phyloP scores from a whole-genome alignment of 2,888 invertebrate species.

The Sarcophaga subvicina region DNA sequence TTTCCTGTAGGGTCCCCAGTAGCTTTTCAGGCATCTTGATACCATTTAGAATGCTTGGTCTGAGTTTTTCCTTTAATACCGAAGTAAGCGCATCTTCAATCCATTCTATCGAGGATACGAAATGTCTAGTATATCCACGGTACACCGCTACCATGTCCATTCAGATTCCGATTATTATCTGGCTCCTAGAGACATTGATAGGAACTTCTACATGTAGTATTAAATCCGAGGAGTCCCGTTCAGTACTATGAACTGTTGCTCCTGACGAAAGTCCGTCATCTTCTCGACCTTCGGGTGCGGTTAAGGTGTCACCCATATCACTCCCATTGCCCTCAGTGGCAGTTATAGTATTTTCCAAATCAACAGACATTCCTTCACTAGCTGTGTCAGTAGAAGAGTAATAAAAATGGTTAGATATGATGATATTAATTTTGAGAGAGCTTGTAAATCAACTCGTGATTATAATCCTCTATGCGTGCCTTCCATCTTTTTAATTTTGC shows the following conservation, averaged over 20 bases:
- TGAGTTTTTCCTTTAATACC: slow-evolving; percentile 2
- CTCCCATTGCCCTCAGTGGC: background rate
- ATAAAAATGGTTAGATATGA: too few species aligned
- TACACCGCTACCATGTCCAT: background rate
- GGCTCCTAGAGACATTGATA: too few species aligned
- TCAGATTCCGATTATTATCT: too few species aligned
- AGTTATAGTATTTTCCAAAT: slow-evolving; percentile 2
- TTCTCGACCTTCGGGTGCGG: too few species aligned
- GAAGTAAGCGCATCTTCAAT: background rate
- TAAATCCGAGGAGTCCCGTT: background rate
- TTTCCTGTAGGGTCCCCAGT: background rate
- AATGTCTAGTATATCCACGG: too few species aligned
- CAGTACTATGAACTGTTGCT: background rate
- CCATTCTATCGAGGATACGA: background rate
- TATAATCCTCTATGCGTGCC: too few species aligned
- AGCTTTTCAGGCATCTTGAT: background rate
- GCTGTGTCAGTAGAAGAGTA: background rate
- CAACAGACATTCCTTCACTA: background rate
- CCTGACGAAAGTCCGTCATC: too few species aligned
- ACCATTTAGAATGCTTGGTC: background rate
- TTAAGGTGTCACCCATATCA: too few species aligned
- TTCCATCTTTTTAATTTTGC: too few species aligned
- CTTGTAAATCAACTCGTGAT: too few species aligned
- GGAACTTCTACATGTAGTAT: too few species aligned
- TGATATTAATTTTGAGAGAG: too few species aligned